phyloP scores from a whole-genome alignment of 2,888 invertebrate genomes.

The Cephus sareptanus region DNA sequence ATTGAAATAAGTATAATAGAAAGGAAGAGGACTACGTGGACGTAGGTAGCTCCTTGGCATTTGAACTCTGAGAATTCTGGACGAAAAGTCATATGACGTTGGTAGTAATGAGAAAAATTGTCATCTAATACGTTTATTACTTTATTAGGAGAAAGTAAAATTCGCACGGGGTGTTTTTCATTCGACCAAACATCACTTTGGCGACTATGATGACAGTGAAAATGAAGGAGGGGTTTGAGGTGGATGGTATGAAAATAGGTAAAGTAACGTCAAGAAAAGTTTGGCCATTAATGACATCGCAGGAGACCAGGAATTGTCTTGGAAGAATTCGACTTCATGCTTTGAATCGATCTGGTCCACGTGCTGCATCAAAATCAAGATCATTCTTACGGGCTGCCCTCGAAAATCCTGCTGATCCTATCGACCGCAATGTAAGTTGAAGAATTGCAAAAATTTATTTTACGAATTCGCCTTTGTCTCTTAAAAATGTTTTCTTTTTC shows the following conservation, averaged over 20 bases:
- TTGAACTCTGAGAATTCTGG: background rate
- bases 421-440: constrained; percentile 1
- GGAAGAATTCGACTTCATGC: background rate
- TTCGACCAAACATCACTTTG: background rate
- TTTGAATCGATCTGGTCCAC: background rate
- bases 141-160: background rate
- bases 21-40: background rate
- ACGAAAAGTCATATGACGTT: too few relatives aligned
- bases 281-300: constrained; percentile 27
- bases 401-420: background rate
- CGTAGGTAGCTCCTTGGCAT: background rate
- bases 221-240: constrained; percentile 8
- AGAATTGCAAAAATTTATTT: background rate
- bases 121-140: background rate
- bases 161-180: background rate
- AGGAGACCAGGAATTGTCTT: background rate
- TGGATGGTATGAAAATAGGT: background rate
- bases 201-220: constrained; percentile 18
- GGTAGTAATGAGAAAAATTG: background rate
- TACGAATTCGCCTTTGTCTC: background rate
- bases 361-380: background rate
- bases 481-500: background rate
- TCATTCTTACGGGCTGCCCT: background rate
- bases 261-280: constrained; percentile 21
- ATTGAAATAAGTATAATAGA: background rate